Percentiles rank a stretch among this genome's conserved stretches.
phyloP scores from a whole-genome alignment of 2,113 vertebrate genomes.

The Edolisoma coerulescens region DNA sequence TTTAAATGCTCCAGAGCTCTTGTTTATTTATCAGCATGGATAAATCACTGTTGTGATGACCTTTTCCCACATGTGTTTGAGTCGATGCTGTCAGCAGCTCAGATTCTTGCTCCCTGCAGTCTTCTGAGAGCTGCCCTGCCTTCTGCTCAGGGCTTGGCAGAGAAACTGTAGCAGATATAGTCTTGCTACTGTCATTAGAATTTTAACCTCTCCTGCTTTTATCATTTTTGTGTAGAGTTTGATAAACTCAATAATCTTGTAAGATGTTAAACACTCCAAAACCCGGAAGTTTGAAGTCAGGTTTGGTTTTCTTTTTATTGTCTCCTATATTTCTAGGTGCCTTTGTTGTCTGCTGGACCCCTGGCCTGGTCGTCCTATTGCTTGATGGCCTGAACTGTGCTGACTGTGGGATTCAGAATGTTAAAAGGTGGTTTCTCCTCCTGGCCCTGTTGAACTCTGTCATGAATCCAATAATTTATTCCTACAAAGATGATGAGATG shows the following conservation, averaged over 20 bases:
- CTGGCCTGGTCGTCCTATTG: constrained; percentile 87
- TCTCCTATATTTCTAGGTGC: constrained; percentile 76
- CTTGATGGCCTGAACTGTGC: constrained; percentile 88
- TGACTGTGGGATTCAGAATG: constrained; percentile 77
- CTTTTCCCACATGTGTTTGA: background rate
- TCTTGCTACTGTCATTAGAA: background rate
- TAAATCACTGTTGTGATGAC: background rate
- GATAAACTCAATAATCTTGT: background rate
- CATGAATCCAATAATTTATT: constrained; percentile 98
- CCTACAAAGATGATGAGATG: constrained; percentile 97
- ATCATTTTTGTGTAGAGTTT: background rate
- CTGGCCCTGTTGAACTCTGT: constrained; percentile 92
- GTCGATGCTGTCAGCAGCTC: background rate
- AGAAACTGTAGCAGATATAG: background rate
- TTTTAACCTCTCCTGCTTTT: background rate
- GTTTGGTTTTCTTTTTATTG: background rate
- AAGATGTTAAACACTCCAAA: background rate
- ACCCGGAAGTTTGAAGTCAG: background rate
- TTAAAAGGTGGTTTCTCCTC: constrained; percentile 92
- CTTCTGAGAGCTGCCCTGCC: background rate
- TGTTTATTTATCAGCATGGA: background rate
- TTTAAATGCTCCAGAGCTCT: background rate
- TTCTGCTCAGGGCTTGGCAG: background rate
- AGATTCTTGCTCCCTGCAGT: background rate
- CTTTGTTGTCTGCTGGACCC: constrained; percentile 97